Evolutionary conservation across 1,140 invertebrate species (phyloP), one percentile per base, ranked within the genome.

Genomic region (Drosophila obscura): DNA sequence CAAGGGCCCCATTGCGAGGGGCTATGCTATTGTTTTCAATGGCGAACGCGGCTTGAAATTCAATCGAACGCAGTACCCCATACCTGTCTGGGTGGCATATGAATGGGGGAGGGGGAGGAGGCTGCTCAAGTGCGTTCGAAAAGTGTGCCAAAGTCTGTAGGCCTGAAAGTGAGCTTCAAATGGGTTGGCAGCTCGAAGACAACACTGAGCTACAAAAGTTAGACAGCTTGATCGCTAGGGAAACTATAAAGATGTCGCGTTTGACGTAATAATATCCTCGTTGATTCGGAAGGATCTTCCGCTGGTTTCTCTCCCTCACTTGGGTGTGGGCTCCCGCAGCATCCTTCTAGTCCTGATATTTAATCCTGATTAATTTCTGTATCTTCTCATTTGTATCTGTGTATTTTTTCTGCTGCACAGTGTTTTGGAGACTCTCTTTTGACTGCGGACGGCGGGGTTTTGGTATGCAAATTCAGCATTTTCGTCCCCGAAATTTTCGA

Each of bases 81-180:
- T 65, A 53, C 24, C 59, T 63, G 43, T 45, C 56, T 77, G 57
- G 73, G 73, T 76, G 73, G 69, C 64, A 57, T 65, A 57, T 65
- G 50, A 72, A 72, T 72, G 63, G 24, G 26, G 26, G 6, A 6
- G 26, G 26, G 26, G 6, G 4, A 16, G 26, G 26, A 28, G 26
- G 26, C 11, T 13, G 53, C 55, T 84, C 51, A 46, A 85, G 81
- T 81, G 74, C 68, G 45, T 49, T 52, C 58, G 31, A 78, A 87
- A 87, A 87, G 82, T 87, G 82, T 87, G 82, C 82, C 83, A 88
- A 83, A 83, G 74, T 48, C 55, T 58, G 56, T 81, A 81, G 81
- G 77, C 81, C 78, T 77, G 66, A 83, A 84, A 79, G 66, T 49
- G 46, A 65, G 43, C 69, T 51, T 31, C 11, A 65, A 61, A 49